Percentiles rank a stretch among this genome's conserved stretches.
These are phyloP conservation scores for Etheostoma perlongum DNA, from an alignment of 2,797 vertebrate species.

Conservation along the genomic window DNA sequence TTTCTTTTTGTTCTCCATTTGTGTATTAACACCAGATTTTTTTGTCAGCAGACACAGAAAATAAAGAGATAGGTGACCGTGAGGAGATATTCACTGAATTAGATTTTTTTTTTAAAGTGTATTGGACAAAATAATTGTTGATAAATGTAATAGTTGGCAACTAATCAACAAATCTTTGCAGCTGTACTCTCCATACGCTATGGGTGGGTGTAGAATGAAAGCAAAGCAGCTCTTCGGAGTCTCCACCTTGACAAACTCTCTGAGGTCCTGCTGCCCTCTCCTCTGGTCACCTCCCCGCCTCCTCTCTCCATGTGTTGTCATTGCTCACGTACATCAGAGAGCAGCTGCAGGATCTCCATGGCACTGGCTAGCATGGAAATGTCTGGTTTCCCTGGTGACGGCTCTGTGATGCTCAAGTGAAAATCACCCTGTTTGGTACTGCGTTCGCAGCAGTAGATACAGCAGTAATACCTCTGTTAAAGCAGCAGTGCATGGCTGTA, in stretches of 20 bases:
- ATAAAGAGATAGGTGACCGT: too few species aligned
- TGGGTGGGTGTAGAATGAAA: conserved; percentile 8
- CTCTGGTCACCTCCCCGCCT: background rate
- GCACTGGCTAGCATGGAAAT: conserved; percentile 67
- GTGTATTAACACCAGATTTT: too few species aligned
- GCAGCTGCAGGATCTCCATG: conserved; percentile 67
- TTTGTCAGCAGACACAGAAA: too few species aligned
- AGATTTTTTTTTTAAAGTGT: too few species aligned
- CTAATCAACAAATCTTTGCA: too few species aligned
- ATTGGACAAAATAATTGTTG: too few species aligned
- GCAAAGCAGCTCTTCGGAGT: conserved; percentile 22
- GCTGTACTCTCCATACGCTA: background rate
- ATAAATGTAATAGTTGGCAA: too few species aligned
- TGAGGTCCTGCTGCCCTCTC: conserved; percentile 20
- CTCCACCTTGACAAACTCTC: conserved; percentile 40
- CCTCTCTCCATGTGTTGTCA: conserved; percentile 18
- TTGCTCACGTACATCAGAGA: conserved; percentile 53
- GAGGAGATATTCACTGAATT: too few species aligned
- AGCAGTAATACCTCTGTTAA: conserved; percentile 10
- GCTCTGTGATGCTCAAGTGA: conserved; percentile 53
- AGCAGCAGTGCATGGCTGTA: conserved; percentile 38
- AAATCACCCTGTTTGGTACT: conserved; percentile 42
- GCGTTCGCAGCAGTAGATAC: background rate
- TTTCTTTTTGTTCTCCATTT: too few species aligned
- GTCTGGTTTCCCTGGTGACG: conserved; percentile 61